These are phyloP conservation scores for Scolopax rusticola DNA, from an alignment of 2,797 vertebrate species.

Conservation along the genomic window DNA sequence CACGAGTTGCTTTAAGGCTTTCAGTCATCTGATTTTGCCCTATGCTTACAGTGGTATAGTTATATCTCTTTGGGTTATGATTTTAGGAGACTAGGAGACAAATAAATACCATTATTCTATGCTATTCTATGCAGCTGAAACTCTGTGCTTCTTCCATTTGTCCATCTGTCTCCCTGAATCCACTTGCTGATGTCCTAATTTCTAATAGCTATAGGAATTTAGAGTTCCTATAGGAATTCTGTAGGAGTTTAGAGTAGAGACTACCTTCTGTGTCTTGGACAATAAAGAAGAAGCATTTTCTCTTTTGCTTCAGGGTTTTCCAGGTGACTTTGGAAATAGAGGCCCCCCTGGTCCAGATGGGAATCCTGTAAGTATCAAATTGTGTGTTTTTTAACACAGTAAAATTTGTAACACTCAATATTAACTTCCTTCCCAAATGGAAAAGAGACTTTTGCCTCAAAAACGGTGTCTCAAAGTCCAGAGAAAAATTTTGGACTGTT, in stretches of 20 bases:
- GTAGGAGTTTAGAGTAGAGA: background rate
- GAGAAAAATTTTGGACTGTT: background rate
- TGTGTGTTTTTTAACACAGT: background rate
- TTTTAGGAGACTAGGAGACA: background rate
- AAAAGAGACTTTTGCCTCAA: background rate
- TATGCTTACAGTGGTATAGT: background rate
- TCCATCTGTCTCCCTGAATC: background rate
- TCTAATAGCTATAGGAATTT: background rate
- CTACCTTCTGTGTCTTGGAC: background rate
- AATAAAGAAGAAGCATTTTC: background rate
- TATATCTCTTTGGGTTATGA: background rate
- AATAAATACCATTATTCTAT: background rate
- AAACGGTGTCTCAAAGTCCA: background rate
- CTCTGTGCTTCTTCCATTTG: background rate
- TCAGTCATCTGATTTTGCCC: background rate
- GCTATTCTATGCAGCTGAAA: background rate
- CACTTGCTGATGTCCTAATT: background rate
- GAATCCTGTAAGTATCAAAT: constrained; percentile 85
- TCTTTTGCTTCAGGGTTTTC: constrained; percentile 81
- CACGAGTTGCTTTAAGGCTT: background rate
- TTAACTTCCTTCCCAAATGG: background rate
- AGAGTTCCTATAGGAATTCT: background rate
- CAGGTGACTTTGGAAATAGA: constrained; percentile 89
- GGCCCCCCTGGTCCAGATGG: constrained; percentile 92
- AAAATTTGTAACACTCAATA: background rate